Percentiles rank a stretch among this genome's conserved stretches.
phyloP scores from a whole-genome alignment of 2,113 vertebrate species.

The Ancistrus triradiatus region DNA sequence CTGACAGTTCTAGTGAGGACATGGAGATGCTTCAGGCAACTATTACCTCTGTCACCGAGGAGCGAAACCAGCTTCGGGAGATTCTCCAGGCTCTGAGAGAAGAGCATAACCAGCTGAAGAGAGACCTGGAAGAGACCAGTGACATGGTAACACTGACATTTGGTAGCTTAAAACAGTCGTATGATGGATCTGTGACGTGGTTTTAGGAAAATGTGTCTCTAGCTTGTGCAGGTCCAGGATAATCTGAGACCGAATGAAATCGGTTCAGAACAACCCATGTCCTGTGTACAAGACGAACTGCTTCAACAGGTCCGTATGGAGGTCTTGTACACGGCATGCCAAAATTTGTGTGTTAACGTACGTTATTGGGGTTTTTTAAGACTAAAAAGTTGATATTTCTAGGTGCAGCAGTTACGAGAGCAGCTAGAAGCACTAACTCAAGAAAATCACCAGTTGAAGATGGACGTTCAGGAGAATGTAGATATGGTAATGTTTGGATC shows the following conservation, averaged over 20 bases:
- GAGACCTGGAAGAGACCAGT: conserved; percentile 18
- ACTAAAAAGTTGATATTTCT: background rate
- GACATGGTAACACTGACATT: conserved; percentile 19
- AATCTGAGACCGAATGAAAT: background rate
- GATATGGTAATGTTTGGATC: conserved; percentile 45
- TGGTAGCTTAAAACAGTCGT: background rate
- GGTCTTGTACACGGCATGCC: too few relatives aligned
- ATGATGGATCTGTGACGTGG: background rate
- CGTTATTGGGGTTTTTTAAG: too few relatives aligned
- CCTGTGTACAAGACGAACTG: conserved; percentile 1
- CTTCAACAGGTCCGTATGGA: conserved; percentile 23
- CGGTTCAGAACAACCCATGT: background rate
- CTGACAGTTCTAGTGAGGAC: background rate
- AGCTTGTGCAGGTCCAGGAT: conserved; percentile 31
- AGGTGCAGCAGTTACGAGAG: conserved; percentile 46
- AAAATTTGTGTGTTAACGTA: too few relatives aligned
- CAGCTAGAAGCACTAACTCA: conserved; percentile 33
- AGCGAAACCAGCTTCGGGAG: conserved; percentile 34
- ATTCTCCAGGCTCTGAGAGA: conserved; percentile 26
- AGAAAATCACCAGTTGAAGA: conserved; percentile 56
- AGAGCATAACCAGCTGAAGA: conserved; percentile 29
- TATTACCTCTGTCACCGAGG: background rate
- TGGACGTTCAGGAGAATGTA: conserved; percentile 53
- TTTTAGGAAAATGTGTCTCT: background rate
- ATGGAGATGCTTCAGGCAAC: background rate